A percentile compares a stretch with the other conserved stretches of the same genome.
phyloP scores from a whole-genome alignment of 2,888 invertebrate genomes.

The Mamestra brassicae region DNA sequence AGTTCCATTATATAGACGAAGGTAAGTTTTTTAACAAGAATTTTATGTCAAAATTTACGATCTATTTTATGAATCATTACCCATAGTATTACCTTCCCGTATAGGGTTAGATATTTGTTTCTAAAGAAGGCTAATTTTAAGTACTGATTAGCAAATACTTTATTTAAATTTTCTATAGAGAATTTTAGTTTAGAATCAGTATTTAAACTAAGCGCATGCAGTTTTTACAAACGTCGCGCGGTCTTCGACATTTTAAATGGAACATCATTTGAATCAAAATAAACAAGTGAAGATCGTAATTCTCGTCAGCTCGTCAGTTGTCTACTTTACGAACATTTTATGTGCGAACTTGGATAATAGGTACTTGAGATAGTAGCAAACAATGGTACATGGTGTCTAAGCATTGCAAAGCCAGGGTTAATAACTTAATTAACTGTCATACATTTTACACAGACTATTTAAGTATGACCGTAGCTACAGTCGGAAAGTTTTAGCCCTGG shows the following conservation, averaged over 20 bases:
- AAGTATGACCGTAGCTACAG: conserved; percentile 26
- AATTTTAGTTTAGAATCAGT: too few species aligned
- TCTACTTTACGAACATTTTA: background rate
- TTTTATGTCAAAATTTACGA: too few species aligned
- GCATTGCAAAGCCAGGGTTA: conserved; percentile 39
- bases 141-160: too few species aligned
- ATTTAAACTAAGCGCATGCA: too few species aligned
- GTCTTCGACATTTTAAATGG: background rate
- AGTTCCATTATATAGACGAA: conserved; percentile 11
- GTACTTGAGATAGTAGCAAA: conserved; percentile 6
- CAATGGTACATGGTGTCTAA: conserved; percentile 22
- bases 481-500: conserved; percentile 47
- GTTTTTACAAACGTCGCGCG: background rate
- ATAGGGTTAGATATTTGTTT: too few species aligned
- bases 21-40: conserved; percentile 43
- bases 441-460: conserved; percentile 57
- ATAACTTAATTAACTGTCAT: conserved; percentile 38
- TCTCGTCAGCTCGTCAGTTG: background rate
- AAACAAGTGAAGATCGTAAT: background rate
- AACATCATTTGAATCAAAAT: background rate
- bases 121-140: too few species aligned
- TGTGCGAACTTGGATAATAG: background rate
- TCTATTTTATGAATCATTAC: background rate
- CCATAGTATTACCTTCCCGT: too few species aligned
- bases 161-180: too few species aligned